Conservation (phyloP, 2,113 vertebrate genomes). For the Poeciliopsis retropinna region DNA sequence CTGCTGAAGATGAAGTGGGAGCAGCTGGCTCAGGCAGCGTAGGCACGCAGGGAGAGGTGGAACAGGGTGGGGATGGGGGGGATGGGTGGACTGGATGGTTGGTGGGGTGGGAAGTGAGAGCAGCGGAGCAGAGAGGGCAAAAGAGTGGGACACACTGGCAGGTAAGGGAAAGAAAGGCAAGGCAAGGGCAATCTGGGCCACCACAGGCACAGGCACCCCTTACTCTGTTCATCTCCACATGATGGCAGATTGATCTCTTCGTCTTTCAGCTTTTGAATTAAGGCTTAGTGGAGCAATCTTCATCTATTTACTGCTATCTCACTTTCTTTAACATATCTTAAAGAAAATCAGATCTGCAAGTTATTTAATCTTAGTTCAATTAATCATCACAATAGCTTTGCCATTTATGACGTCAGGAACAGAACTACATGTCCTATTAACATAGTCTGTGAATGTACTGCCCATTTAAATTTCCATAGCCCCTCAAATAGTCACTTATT, state of each 20-base stretch:
- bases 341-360: conserved; percentile 29
- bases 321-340: conserved; percentile 28
- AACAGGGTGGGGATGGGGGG: conserved; percentile 80
- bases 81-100: conserved; percentile 73
- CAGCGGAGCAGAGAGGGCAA: conserved; percentile 97
- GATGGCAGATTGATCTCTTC: conserved; percentile 24
- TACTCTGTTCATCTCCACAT: conserved; percentile 41
- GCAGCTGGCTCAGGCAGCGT: conserved; percentile 98
- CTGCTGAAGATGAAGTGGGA: conserved; percentile 99
- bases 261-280: conserved; percentile 16
- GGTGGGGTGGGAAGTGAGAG: conserved; percentile 77
- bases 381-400: conserved; percentile 33
- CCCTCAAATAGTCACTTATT: background rate
- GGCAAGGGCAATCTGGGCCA: conserved; percentile 81
- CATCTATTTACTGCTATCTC: conserved; percentile 16
- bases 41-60: conserved; percentile 89
- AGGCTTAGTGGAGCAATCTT: conserved; percentile 58
- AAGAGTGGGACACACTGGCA: conserved; percentile 92
- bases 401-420: conserved; percentile 18
- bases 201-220: conserved; percentile 66
- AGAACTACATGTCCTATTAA: conserved; percentile 7
- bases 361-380: conserved; percentile 43
- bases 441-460: background rate
- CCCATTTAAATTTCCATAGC: background rate
- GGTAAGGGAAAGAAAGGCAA: conserved; percentile 79